Base-by-base conservation (phyloP, 2,797 vertebrate species). In the Lutjanus argentimaculatus region DNA sequence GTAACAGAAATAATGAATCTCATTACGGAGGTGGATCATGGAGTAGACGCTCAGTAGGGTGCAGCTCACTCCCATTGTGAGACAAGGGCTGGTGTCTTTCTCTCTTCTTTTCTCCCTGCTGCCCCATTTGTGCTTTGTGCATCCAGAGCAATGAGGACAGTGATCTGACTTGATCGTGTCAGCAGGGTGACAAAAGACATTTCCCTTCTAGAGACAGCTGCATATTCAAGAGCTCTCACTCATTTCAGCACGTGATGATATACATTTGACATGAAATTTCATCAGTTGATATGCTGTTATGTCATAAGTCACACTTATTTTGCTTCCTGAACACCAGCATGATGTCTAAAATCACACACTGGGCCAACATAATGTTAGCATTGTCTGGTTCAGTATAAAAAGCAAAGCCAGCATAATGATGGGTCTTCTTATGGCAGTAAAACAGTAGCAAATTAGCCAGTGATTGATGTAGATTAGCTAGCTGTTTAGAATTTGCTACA, bases 1-100 rank as follows among this genome's bases (percentile, higher is more conserved):
- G 43, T 70, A 58, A 82, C 64, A 66, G 62, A 70, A 78, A 75
- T 77, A 85, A 85, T 76, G 51, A 79, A 79, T 78, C 45, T 80
- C 48, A 77, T 76, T 65, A 55, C 43, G 53, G 62, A 21, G 70
- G 53, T 63, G 59, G 57, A 80, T 75, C 51, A 55, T 42, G 72
- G 51, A n/a, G 73, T 43, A 30, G 64, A 68, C 4, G 8, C 83
- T 69, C 75, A 13, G 75, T 17, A 4, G 49, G 73, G 49, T 70
- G 59, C 72, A 58, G 66, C 22, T 55, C 22, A 51, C 85, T 79
- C 82, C 64, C 77, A 80, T 51, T 81, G 74, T 82, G 73, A 73
- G 67, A 69, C 73, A 59, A 80, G 68, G 11, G 51, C n/a, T 56
- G 9, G 11, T 71, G 48, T 65, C 25, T 52, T 49, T 42, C 48